Percentiles rank a stretch among this genome's conserved stretches.
phyloP scores from a whole-genome alignment of 1,140 invertebrate species.

The Neuroterus valhalla region DNA sequence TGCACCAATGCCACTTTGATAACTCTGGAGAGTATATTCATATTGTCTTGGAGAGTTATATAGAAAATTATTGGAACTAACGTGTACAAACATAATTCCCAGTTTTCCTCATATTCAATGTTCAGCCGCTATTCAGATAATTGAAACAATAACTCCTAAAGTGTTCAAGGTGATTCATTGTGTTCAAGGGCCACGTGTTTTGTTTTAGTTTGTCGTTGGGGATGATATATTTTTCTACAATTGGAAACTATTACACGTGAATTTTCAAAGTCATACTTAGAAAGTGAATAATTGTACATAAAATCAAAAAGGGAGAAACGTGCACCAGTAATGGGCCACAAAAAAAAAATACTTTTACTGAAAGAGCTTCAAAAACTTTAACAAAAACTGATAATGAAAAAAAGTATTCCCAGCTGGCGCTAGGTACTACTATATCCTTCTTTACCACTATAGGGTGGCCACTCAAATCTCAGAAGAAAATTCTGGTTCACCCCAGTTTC shows the following conservation, averaged over 20 bases:
- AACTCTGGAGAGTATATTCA: not conserved
- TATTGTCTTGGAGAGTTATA: slow-evolving; percentile 4
- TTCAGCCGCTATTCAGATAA: not conserved
- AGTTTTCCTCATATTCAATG: not conserved
- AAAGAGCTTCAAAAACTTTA: no score
- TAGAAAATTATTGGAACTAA: slow-evolving; percentile 15
- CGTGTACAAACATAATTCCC: not conserved
- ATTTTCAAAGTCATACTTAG: no score
- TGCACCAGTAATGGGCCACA: no score
- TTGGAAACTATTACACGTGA: not conserved
- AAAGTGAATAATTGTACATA: no score
- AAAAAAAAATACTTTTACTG: no score
- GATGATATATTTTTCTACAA: not conserved
- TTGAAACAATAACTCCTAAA: slow-evolving; percentile 5
- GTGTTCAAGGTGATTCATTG: slow-evolving; percentile 12
- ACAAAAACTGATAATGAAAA: no score
- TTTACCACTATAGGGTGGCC: no score
- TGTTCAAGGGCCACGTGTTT: slow-evolving; percentile 12
- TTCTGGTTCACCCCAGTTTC: no score
- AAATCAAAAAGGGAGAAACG: no score
- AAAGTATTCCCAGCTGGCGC: no score
- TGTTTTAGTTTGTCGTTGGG: not conserved
- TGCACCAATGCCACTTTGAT: slow-evolving; percentile 22
- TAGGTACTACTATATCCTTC: no score
- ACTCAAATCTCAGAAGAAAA: no score